Evolutionary conservation across 2,113 vertebrate species (phyloP), one percentile per base, ranked within the genome.

Genomic region (Colaptes auratus): DNA sequence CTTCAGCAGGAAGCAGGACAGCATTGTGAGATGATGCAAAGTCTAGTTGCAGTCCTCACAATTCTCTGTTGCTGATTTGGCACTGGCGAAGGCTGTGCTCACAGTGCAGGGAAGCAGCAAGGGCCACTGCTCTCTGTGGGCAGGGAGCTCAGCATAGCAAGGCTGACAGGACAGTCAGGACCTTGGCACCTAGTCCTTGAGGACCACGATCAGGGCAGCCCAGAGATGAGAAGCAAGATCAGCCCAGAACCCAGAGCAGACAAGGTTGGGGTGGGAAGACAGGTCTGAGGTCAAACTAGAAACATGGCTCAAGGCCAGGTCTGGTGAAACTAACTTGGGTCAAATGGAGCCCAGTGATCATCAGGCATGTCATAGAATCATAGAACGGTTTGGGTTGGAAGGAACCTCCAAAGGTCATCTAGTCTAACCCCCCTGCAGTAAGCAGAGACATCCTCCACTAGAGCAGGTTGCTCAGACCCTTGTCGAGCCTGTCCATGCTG

Each of bases 301-400:
- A 77, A 39, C 0, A 2, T 0, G 0, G 4, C 12, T 44, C 6
- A 0, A 27, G 12, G 23, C 17, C 12, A 12, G 15, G 23, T 70
- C 39, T 3, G 2, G 50, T 17, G 20, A 18, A 23, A 13, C 27
- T 58, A 73, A 28, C 23, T 35, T 44, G 69, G 9, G 20, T 70
- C 60, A 89, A 52, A 48, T 1, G 1, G 31, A 80, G 30, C 64
- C 64, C 35, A 13, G 39, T 15, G 6, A 44, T 76, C 55, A 48
- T 5, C 14, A 21, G 63, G 4, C 27, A 72, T 50, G 48, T 50
- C 48, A 50, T 23, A 50, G 48, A 50, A 50, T 50, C 48, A 50
- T 23, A 50, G 48, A 50, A 50, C 23, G 20, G 48, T 50, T 50
- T 50, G 21, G 21, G 21, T 23, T 50, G 21, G 21, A 50, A 23